Conservation (phyloP, 92 coral and sea anemone species). For the Epizoanthus illoricatus region DNA sequence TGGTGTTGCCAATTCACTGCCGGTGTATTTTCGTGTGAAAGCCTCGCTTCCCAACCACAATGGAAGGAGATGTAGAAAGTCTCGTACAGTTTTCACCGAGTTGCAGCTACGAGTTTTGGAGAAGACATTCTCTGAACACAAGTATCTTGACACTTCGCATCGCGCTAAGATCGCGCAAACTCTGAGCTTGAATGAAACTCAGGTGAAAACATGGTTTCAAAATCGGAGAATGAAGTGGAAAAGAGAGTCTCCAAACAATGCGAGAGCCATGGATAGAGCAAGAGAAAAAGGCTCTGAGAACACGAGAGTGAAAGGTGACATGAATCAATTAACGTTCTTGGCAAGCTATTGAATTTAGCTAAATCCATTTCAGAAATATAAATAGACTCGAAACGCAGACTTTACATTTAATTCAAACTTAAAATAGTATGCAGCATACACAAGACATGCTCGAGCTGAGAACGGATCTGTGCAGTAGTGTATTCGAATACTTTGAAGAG, state of each 20-base stretch:
- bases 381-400: no score
- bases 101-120: conserved; percentile 34
- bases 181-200: conserved; percentile 29
- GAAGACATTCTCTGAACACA: conserved; percentile 32
- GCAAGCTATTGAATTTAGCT: neutral
- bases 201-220: conserved; percentile 42
- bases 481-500: no score
- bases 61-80: conserved; percentile 36
- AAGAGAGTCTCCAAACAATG: conserved; percentile 12
- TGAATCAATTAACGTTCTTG: neutral
- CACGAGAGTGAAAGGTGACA: neutral
- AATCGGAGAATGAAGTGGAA: conserved; percentile 42
- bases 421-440: no score
- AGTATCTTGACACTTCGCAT: conserved; percentile 34
- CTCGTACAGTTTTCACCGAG: conserved; percentile 39
- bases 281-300: conserved; percentile 12
- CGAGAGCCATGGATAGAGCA: conserved; percentile 26
- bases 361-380: no score
- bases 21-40: conserved; percentile 34
- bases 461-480: no score
- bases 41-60: conserved; percentile 7
- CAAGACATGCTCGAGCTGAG: no score
- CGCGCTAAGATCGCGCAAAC: conserved; percentile 39
- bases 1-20: conserved; percentile 16
- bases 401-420: no score